Evolutionary conservation across 2,113 vertebrate species (phyloP), one percentile per base, ranked within the genome.

Genomic region (Rattus rattus): DNA sequence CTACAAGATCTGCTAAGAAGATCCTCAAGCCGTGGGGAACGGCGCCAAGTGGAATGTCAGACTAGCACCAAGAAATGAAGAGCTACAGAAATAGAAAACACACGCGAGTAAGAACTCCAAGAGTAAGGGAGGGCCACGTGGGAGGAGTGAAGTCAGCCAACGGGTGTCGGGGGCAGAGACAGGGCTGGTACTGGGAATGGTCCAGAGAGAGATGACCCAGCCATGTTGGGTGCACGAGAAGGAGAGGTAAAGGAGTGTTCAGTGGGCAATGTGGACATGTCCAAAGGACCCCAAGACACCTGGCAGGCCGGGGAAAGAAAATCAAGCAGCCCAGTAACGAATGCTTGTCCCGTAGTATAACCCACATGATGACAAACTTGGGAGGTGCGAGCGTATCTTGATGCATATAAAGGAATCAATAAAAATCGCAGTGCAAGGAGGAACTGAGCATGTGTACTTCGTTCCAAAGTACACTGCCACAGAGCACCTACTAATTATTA

Each of bases 21-120:
- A 93, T 63, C 69, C 91, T 96, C 79, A 80, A 77, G 17, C 63
- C 81, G 80, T 59, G n/a, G 85, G 30, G 88, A 97, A 92, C 14
- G 61, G 93, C 17, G 17, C 63, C 24, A 3, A 70, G 7, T 49
- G 12, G 61, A 83, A 91, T 89, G 67, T 79, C 61, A 39, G 14
- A 93, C 47, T 43, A 83, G 10, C 67, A 65, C 13, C 49, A 79
- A 65, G 63, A 28, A 59, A 84, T 1, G 14, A 75, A 81, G 69
- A 92, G 3, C 52, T 49, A 20, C 92, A 13, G 72, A 83, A 72
- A 19, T 43, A 24, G 19, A 73, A 89, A 94, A 43, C 43, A 73
- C 33, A 16, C 2, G 11, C 0, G 6, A 52, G 3, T 47, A 30
- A 54, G 17, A 19, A 11, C 13, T 22, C 4, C 30, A 13, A 94